Evolutionary conservation across 2,113 vertebrate genomes (phyloP).

Genomic region (Illadopsis cleaveri): DNA sequence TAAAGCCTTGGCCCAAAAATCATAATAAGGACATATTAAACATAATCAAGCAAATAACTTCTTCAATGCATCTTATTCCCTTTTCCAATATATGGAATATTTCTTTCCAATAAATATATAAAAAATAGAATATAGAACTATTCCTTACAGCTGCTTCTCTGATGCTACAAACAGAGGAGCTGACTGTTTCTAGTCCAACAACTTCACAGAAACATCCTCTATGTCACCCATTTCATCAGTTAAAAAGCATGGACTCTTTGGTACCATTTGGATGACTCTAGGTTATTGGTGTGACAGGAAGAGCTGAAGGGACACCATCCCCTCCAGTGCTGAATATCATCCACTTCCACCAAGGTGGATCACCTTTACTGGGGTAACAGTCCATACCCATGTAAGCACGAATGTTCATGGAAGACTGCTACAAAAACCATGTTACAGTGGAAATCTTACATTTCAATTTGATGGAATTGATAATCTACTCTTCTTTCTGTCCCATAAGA

Average conservation of each 20-base stretch:
- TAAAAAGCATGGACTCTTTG: not conserved
- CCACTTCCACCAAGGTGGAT: not conserved
- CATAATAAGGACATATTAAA: not conserved
- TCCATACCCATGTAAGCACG: not conserved
- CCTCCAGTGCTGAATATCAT: not conserved
- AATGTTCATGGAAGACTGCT: not conserved
- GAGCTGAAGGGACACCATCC: not conserved
- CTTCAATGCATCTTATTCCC: not conserved
- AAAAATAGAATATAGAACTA: not conserved
- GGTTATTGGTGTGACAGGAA: not conserved
- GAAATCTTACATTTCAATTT: not conserved
- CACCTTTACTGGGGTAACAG: not conserved
- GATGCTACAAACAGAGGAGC: fast-evolving
- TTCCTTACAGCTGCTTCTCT: not conserved
- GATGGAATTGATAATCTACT: not conserved
- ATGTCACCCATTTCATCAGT: not conserved
- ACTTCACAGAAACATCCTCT: not conserved
- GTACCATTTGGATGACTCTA: not conserved
- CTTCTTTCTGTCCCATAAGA: not conserved
- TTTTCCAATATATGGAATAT: not conserved
- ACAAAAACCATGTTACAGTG: not conserved
- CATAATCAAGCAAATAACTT: not conserved
- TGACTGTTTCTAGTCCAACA: not conserved
- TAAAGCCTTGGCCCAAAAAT: not conserved
- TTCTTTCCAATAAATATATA: not conserved